Evolutionary conservation across 2,113 vertebrate genomes (phyloP).

Genomic region (Heloderma charlesbogerti): DNA sequence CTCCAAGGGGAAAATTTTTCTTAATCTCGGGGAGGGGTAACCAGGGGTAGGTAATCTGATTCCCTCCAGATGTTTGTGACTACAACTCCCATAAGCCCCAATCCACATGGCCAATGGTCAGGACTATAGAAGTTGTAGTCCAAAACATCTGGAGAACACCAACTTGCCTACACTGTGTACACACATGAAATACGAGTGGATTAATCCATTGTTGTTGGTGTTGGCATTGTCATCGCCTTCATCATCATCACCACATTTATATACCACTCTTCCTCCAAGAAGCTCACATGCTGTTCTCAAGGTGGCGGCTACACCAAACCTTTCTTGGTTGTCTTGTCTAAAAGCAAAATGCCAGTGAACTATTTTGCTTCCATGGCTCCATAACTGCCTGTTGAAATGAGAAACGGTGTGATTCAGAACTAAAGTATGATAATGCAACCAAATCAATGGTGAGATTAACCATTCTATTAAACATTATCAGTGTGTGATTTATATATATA

Average conservation of each 20-base stretch:
- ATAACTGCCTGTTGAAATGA: neutral
- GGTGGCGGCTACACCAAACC: neutral
- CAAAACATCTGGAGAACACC: neutral
- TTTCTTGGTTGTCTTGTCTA: neutral
- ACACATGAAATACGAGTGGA: neutral
- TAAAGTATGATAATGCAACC: neutral
- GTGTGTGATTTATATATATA: too few species aligned
- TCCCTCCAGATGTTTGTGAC: neutral
- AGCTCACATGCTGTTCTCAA: neutral
- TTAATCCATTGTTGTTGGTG: neutral
- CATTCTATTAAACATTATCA: neutral
- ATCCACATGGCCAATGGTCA: neutral
- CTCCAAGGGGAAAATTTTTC: neutral
- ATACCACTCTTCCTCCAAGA: neutral
- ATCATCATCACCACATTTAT: neutral
- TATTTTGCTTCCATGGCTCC: neutral
- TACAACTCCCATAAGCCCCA: neutral
- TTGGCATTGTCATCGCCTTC: neutral
- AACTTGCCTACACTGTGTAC: neutral
- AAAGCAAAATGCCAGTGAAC: neutral
- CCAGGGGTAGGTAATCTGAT: neutral
- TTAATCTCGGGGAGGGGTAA: too few species aligned
- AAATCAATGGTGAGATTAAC: neutral
- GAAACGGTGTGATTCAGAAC: neutral
- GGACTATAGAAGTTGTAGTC: neutral